phyloP scores from a whole-genome alignment of 2,113 vertebrate species.

The Cephalopterus ornatus region DNA sequence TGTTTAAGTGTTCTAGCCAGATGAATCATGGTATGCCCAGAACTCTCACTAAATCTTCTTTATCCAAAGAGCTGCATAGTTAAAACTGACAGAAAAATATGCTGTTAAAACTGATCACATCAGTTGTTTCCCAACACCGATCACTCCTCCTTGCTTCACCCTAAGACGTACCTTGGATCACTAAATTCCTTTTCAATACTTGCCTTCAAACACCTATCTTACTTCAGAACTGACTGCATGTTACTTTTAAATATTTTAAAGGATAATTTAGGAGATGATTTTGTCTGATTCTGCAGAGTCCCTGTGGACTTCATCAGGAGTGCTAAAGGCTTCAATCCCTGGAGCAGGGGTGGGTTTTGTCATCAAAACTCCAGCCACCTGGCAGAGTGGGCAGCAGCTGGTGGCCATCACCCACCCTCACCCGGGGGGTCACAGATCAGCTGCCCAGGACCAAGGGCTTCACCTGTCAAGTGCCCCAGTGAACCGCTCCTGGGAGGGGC shows the following conservation, averaged over 20 bases:
- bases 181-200: neutral
- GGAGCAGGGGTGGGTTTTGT: neutral
- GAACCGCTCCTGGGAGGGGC: neutral
- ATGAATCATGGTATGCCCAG: conserved; percentile 7
- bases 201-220: neutral
- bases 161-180: neutral
- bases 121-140: conserved; percentile 20
- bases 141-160: neutral
- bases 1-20: conserved; percentile 19
- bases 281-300: neutral
- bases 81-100: conserved; percentile 39
- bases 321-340: neutral
- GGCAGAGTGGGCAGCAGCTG: neutral
- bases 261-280: neutral
- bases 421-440: neutral
- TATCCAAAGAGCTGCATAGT: neutral
- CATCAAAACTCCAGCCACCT: neutral
- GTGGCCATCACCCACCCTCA: neutral
- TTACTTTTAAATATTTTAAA: neutral
- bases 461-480: rapidly evolving
- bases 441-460: neutral
- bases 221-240: neutral
- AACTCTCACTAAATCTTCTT: conserved; percentile 52
- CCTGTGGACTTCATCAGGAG: neutral
- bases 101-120: neutral